Conservation (phyloP, 1,140 invertebrate species). For the Drosophila saltans region DNA sequence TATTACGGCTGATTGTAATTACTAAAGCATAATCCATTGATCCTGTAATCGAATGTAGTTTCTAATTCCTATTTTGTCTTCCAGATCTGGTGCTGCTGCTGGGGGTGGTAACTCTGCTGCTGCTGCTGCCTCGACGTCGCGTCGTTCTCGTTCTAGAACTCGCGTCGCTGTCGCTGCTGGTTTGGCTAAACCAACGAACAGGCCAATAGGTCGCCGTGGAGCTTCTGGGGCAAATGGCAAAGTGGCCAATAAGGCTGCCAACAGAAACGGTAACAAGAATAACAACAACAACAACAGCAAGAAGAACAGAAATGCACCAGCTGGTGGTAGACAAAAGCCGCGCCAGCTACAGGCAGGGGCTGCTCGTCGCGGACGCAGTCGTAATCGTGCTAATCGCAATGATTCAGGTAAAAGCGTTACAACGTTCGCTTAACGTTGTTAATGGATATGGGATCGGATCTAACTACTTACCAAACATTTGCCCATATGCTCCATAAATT, state of each 20-base stretch:
- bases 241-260: constrained; percentile 40
- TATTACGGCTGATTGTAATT: too few species aligned
- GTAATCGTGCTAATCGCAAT: constrained; percentile 64
- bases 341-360: constrained; percentile 41
- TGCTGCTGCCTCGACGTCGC: constrained; percentile 22
- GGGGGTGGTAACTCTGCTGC: constrained; percentile 30
- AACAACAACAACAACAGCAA: constrained; percentile 46
- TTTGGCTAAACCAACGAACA: constrained; percentile 34
- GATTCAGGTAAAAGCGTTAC: constrained; percentile 79
- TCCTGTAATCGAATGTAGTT: neutral
- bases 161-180: constrained; percentile 51
- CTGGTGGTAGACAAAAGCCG: constrained; percentile 2
- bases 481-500: neutral
- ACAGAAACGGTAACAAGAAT: constrained; percentile 60
- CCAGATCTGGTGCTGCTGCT: constrained; percentile 52
- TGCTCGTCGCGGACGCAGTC: constrained; percentile 76
- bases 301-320: constrained; percentile 11
- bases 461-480: constrained; percentile 10
- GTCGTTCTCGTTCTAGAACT: constrained; percentile 59
- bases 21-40: neutral
- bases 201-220: constrained; percentile 47
- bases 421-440: constrained; percentile 36
- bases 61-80: constrained; percentile 53
- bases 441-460: constrained; percentile 26
- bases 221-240: constrained; percentile 63